These are phyloP conservation scores for Ursus arctos DNA, from an alignment of 2,113 vertebrate genomes.

Conservation along the genomic window DNA sequence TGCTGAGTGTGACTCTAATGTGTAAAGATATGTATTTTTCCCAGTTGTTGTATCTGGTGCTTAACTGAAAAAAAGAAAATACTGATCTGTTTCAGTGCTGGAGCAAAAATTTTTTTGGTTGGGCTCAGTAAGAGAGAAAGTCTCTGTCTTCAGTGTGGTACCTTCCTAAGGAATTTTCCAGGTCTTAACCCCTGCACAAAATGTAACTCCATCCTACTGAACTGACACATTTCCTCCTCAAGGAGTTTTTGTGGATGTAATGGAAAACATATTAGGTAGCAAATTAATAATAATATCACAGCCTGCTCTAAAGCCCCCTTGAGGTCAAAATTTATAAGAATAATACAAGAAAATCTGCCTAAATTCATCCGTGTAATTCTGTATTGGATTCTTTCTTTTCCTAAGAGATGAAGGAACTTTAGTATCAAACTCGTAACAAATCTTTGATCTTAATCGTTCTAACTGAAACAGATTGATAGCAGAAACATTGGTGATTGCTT, in stretches of 20 bases:
- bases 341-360: background rate
- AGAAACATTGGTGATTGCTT: background rate
- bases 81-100: background rate
- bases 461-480: background rate
- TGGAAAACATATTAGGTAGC: background rate
- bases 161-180: background rate
- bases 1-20: background rate
- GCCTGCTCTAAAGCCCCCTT: background rate
- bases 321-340: slow-evolving; percentile 7
- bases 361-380: background rate
- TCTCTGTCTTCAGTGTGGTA: background rate
- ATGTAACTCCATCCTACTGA: background rate
- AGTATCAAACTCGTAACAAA: background rate
- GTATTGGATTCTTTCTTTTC: background rate
- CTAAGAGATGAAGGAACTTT: background rate
- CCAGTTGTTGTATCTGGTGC: background rate
- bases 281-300: background rate
- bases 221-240: background rate
- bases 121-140: background rate
- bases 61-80: background rate
- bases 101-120: background rate
- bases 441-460: background rate
- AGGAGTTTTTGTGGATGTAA: background rate
- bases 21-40: background rate
- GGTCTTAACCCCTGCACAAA: background rate